Evolutionary conservation across 2,888 invertebrate species (phyloP).

Genomic region (Notodonta ziczac): DNA sequence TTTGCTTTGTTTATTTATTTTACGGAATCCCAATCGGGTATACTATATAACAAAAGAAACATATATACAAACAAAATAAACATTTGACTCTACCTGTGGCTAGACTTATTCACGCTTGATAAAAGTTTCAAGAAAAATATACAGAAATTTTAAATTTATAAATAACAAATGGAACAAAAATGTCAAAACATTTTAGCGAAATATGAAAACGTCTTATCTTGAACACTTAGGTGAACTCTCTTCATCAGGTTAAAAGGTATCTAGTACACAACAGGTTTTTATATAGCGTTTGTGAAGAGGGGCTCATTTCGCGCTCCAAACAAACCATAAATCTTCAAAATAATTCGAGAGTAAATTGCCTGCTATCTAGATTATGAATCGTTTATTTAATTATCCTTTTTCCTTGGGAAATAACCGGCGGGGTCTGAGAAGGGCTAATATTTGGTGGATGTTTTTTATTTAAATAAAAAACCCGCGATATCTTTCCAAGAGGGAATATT

Average conservation of each 20-base stretch:
- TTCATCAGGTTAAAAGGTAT: constrained; percentile 1
- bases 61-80: too few relatives aligned
- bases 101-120: too few relatives aligned
- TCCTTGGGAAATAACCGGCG: background rate
- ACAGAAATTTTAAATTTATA: too few relatives aligned
- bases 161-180: background rate
- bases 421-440: background rate
- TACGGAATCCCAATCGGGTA: too few relatives aligned
- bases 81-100: too few relatives aligned
- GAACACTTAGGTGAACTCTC: constrained; percentile 1
- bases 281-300: background rate
- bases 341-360: background rate
- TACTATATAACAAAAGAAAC: too few relatives aligned
- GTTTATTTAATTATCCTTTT: constrained; percentile 3
- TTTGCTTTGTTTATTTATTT: too few relatives aligned
- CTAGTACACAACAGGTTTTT: background rate
- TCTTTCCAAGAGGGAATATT: background rate
- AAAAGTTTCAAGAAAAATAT: too few relatives aligned
- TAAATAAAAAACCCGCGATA: background rate
- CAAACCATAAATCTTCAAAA: constrained; percentile 4
- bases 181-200: constrained; percentile 1
- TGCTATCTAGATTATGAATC: constrained; percentile 7
- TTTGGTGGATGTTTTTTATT: background rate
- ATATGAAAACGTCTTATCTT: constrained; percentile 2
- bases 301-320: background rate